Conservation (phyloP, 2,113 vertebrate species). For the Sclerurus mexicanus region DNA sequence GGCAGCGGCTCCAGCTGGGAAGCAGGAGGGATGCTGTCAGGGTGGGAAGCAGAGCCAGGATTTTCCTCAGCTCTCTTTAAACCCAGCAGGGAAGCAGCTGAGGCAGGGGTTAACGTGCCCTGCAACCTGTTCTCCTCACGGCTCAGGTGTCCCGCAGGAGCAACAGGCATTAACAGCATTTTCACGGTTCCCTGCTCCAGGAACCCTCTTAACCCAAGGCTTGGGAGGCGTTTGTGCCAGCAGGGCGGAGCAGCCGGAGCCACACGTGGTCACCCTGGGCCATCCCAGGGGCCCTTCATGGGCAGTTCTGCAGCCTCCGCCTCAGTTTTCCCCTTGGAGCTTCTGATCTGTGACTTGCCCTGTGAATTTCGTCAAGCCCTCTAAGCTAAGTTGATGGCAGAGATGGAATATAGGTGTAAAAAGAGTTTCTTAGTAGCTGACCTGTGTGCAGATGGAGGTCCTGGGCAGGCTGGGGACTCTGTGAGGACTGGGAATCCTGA, state of each 20-base stretch:
- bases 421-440: neutral
- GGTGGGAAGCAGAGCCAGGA: neutral
- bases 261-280: neutral
- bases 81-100: neutral
- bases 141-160: neutral
- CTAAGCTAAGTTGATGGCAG: neutral
- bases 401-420: neutral
- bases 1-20: neutral
- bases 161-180: neutral
- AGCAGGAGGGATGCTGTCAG: neutral
- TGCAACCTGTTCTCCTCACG: neutral
- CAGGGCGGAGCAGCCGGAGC: accelerated
- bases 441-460: accelerated
- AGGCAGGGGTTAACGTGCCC: neutral
- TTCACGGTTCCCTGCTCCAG: neutral
- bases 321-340: neutral
- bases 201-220: neutral
- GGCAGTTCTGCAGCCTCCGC: neutral
- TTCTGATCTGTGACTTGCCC: accelerated
- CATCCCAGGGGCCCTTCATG: accelerated
- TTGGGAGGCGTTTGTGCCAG: neutral
- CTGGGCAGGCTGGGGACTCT: neutral
- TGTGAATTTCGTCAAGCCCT: neutral
- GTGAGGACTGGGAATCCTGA: no score
- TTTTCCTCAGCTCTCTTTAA: neutral